Evolutionary conservation across 2,888 invertebrate species (phyloP), one percentile per base, ranked within the genome.

Genomic region (Diplolepis rosae): DNA sequence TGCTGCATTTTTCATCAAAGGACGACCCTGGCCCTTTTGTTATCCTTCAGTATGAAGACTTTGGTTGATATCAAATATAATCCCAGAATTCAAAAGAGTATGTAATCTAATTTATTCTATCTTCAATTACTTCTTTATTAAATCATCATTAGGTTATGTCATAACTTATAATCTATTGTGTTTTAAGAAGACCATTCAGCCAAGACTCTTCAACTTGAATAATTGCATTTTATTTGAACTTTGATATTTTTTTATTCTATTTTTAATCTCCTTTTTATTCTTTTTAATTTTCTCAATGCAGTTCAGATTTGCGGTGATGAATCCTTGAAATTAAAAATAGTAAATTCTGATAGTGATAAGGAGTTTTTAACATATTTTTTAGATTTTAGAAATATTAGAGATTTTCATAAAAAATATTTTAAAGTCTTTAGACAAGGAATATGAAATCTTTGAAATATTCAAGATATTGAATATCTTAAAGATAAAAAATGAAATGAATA

Each of bases 41-140:
- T 35, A 35, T 13, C 11, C 7, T 39, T 39, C 22, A 61, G 24
- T 61, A 61, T 61, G 39, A 61, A 61, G 61, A 39, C 61, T 2
- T 32, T 61, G 39, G 39, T 61, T 61, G 39, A 61, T n/a, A 61
- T 61, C 39, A 61, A 61, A n/a, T 61, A 61, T 24, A 35, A 13
- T 6, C 24, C 61, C 3, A 61, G 24, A 24, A 39, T 61, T 61
- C 61, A 35, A 27, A 61, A 22, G 7, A 61, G 61, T 61, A 39
- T 24, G 61, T 39, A 39, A 22, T 24, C 4, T 39, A 39, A 39
- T 61, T 39, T 39, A 61, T 39, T n/a, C n/a, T 61, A 11, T 24
- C n/a, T 24, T 39, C 6, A 39, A 22, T 39, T 39, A n/a, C n/a
- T n/a, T 22, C n/a, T 54, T 30, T 1, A 54, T 54, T 54, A 30